A percentile compares a stretch with the other conserved stretches of the same genome.
These are phyloP conservation scores for Thaumetopoea pityocampa DNA, from an alignment of 1,140 invertebrate species.

Conservation along the genomic window DNA sequence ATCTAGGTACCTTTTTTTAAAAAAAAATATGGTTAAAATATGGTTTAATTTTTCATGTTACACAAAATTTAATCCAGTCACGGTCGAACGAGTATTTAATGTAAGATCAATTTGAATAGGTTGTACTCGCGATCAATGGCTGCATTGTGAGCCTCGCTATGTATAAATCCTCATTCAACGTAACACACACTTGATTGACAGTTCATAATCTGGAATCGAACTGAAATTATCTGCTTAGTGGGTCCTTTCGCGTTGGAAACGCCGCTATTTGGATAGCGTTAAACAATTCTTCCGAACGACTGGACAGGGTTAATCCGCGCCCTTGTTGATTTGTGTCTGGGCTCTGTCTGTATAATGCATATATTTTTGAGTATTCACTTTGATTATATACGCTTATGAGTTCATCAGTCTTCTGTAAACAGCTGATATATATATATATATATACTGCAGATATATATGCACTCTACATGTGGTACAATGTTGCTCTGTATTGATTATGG, in stretches of 20 bases:
- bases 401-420: slow-evolving; percentile 30
- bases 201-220: slow-evolving; percentile 47
- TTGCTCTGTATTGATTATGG: too few relatives aligned
- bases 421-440: background rate
- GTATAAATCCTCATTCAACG: slow-evolving; percentile 27
- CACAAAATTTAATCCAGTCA: too few relatives aligned
- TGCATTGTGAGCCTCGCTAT: slow-evolving; percentile 19
- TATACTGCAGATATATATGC: too few relatives aligned
- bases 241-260: slow-evolving; percentile 44
- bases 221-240: slow-evolving; percentile 69
- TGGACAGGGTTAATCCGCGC: slow-evolving; percentile 46
- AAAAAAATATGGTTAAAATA: too few relatives aligned
- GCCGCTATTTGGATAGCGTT: slow-evolving; percentile 69
- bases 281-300: slow-evolving; percentile 71
- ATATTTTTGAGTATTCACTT: slow-evolving; percentile 54
- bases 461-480: too few relatives aligned
- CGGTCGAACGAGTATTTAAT: slow-evolving; percentile 2
- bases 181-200: slow-evolving; percentile 54
- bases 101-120: slow-evolving; percentile 7
- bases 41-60: too few relatives aligned
- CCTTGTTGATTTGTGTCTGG: slow-evolving; percentile 44
- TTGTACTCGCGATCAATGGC: slow-evolving; percentile 13
- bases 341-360: slow-evolving; percentile 34
- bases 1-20: too few relatives aligned
- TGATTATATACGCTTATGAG: slow-evolving; percentile 57